phyloP scores from a whole-genome alignment of 2,888 invertebrate species.

The Tetragnatha montana region DNA sequence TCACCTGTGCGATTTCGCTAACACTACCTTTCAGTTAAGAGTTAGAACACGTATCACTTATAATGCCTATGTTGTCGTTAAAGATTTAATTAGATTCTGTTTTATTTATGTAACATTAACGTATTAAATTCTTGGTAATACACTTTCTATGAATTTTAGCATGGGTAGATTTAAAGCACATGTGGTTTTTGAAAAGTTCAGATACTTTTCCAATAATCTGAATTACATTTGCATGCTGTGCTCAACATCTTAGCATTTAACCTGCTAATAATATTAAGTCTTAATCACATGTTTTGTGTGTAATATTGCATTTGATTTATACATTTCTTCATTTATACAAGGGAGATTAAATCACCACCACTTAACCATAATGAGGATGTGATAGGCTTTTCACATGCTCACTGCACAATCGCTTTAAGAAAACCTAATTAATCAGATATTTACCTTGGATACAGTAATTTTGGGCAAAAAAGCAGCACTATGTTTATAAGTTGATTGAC shows the following conservation, averaged over 20 bases:
- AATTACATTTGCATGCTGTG: too few relatives aligned
- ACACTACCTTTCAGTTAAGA: background rate
- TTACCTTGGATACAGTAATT: too few relatives aligned
- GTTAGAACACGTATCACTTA: background rate
- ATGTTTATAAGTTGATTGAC: too few relatives aligned
- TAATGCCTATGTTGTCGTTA: background rate
- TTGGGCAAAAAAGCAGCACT: too few relatives aligned
- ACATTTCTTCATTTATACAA: background rate
- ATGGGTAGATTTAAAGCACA: background rate
- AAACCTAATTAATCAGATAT: too few relatives aligned
- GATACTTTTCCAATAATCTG: background rate
- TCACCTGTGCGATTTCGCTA: constrained; percentile 2
- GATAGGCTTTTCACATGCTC: too few relatives aligned
- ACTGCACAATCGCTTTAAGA: too few relatives aligned
- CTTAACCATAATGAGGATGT: too few relatives aligned
- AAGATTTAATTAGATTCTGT: background rate
- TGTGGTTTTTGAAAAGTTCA: background rate
- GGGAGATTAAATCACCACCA: too few relatives aligned
- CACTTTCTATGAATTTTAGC: background rate
- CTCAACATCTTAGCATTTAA: too few relatives aligned
- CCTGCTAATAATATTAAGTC: background rate
- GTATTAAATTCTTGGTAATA: background rate
- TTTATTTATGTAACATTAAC: background rate
- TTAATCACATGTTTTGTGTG: background rate
- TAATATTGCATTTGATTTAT: background rate